Evolutionary conservation across 2,797 vertebrate species (phyloP).

Genomic region (Nasua narica): DNA sequence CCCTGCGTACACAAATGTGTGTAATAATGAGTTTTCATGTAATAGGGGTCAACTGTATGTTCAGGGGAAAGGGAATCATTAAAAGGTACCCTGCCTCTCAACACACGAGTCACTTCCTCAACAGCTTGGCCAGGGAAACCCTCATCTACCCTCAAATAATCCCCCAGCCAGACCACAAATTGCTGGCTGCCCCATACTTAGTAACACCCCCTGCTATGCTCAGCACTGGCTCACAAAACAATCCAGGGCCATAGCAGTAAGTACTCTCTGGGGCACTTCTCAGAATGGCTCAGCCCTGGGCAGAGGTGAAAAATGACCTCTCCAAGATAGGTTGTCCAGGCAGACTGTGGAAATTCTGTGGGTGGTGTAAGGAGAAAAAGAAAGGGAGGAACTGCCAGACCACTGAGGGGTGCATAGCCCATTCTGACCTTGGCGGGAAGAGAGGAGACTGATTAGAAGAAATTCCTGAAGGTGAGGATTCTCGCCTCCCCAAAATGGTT

Average conservation of each 20-base stretch:
- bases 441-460: constrained; percentile 25
- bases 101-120: constrained; percentile 61
- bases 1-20: constrained; percentile 24
- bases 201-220: constrained; percentile 56
- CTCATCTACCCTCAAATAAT: constrained; percentile 65
- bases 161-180: constrained; percentile 58
- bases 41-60: constrained; percentile 50
- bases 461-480: constrained; percentile 28
- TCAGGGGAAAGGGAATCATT: constrained; percentile 61
- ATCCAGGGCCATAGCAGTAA: constrained; percentile 20
- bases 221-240: constrained; percentile 43
- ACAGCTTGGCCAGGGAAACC: constrained; percentile 53
- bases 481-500: neutral
- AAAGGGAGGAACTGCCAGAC: constrained; percentile 7
- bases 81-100: constrained; percentile 65
- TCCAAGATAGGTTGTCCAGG: constrained; percentile 22
- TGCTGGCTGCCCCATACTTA: constrained; percentile 60
- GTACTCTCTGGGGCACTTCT: neutral
- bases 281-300: neutral
- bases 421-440: constrained; percentile 31
- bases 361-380: neutral
- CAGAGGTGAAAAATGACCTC: constrained; percentile 33
- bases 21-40: constrained; percentile 39
- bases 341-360: neutral
- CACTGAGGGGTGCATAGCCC: neutral